These are phyloP conservation scores for Telmatochromis sp. DNA, from an alignment of 2,113 vertebrate species.

Conservation along the genomic window DNA sequence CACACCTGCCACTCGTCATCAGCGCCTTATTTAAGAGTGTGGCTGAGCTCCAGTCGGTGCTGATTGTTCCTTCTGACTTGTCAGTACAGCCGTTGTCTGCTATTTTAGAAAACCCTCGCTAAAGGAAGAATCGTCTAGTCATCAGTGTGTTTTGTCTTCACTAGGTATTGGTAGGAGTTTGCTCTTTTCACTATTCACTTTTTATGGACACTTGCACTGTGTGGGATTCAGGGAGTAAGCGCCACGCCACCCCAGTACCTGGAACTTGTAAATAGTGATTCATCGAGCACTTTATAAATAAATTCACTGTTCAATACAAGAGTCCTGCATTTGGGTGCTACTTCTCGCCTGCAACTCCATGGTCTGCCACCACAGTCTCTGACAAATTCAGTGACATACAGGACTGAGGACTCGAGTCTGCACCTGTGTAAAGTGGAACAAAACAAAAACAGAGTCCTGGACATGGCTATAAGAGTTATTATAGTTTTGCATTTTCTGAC, in stretches of 20 bases:
- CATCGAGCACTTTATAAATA: rapidly evolving
- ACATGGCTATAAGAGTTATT: not conserved
- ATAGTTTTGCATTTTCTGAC: not conserved
- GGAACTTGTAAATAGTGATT: not conserved
- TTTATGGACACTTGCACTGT: not conserved
- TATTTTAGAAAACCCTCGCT: not conserved
- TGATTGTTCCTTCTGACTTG: not conserved
- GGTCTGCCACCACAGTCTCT: not conserved
- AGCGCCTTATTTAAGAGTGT: not conserved
- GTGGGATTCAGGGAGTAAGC: rapidly evolving
- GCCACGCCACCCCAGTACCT: not conserved
- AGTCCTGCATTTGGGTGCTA: not conserved
- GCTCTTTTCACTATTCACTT: rapidly evolving
- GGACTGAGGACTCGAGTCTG: not conserved
- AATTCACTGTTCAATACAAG: rapidly evolving
- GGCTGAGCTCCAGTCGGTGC: not conserved
- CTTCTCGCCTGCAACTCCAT: rapidly evolving
- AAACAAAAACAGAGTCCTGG: not conserved
- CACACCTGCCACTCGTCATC: not conserved
- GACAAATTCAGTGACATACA: not conserved
- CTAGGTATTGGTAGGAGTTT: not conserved
- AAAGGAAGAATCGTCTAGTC: rapidly evolving
- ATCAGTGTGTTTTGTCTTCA: not conserved
- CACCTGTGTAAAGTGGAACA: not conserved
- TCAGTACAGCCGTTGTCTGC: rapidly evolving